Evolutionary conservation across 2,797 vertebrate species (phyloP), one percentile per base, ranked within the genome.

Genomic region (Salarias fasciatus): DNA sequence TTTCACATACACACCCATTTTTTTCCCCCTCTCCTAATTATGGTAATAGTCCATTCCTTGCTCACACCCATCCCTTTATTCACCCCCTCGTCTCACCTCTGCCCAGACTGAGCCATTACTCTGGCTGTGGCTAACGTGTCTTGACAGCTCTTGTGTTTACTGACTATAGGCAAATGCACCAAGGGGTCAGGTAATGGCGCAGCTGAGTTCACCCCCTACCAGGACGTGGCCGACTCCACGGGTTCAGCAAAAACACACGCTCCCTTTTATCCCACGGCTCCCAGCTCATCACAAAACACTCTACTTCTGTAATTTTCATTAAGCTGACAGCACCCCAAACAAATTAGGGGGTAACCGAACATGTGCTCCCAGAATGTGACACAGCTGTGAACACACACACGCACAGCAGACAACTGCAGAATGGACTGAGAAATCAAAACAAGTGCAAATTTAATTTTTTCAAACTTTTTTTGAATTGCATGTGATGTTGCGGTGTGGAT

Each of bases 211-310:
- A 70, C 84, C 86, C 84, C 87, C 89, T 70, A 53, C 81, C 52
- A 53, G 60, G 80, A 86, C 36, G 43, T 86, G 84, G 77, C 88
- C 82, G 69, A 81, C 84, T 75, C 75, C 78, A 82, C 76, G 86
- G 84, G 86, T 88, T 89, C 71, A 88, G 85, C 59, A 73, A 82
- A 87, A 89, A 82, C 77, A 82, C 72, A 80, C 69, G 82, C 77
- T 79, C 58, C 55, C 81, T 72, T 86, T 88, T 63, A 83, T 89
- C 66, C 63, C 1, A 0, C 49, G 49, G 53, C 57, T 72, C 77
- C 71, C 49, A 46, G 52, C 63, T 59, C 46, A 54, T 54, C 68
- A 79, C 79, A 88, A 86, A 86, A 84, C 65, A 55, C 64, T 66
- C 53, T 13, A 38, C 36, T 48, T 62, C 35, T 38, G 40, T 75